phyloP scores from a whole-genome alignment of 2,888 invertebrate genomes.

The Drosophila meridiana region DNA sequence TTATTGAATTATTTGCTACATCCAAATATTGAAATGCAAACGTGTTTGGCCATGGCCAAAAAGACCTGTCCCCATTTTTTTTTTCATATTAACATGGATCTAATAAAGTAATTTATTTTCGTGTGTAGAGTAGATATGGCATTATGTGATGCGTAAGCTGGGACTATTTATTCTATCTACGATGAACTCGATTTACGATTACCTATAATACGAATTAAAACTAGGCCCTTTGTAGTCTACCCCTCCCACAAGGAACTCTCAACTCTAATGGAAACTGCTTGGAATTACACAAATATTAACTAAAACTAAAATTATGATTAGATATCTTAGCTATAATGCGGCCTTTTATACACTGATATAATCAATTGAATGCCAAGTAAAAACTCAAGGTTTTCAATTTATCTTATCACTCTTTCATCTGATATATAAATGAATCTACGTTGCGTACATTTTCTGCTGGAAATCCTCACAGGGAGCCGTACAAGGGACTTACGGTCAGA shows the following conservation, averaged over 20 bases:
- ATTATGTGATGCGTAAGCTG: not conserved
- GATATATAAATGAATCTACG: slow-evolving; percentile 7
- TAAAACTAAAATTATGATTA: not conserved
- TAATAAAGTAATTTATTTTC: not conserved
- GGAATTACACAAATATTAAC: not conserved
- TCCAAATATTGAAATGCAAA: slow-evolving; percentile 22
- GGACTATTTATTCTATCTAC: not conserved
- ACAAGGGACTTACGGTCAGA: slow-evolving; percentile 24
- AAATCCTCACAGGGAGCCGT: slow-evolving; percentile 20
- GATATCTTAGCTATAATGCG: not conserved
- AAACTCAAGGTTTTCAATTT: slow-evolving; percentile 1
- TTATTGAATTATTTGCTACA: slow-evolving; percentile 45
- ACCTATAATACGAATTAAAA: not conserved
- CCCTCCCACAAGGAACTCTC: not conserved
- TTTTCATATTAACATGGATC: not conserved
- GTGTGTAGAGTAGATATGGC: too few species aligned
- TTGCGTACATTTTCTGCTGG: slow-evolving; percentile 21
- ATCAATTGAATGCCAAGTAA: slow-evolving; percentile 3
- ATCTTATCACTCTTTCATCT: not conserved
- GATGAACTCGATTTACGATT: not conserved
- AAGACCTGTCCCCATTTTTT: slow-evolving; percentile 27
- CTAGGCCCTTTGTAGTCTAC: not conserved
- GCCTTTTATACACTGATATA: not conserved
- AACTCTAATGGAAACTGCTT: not conserved
- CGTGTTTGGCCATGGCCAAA: slow-evolving; percentile 25